Conservation (phyloP, 1,140 invertebrate species). For the Drosophila saltans region DNA sequence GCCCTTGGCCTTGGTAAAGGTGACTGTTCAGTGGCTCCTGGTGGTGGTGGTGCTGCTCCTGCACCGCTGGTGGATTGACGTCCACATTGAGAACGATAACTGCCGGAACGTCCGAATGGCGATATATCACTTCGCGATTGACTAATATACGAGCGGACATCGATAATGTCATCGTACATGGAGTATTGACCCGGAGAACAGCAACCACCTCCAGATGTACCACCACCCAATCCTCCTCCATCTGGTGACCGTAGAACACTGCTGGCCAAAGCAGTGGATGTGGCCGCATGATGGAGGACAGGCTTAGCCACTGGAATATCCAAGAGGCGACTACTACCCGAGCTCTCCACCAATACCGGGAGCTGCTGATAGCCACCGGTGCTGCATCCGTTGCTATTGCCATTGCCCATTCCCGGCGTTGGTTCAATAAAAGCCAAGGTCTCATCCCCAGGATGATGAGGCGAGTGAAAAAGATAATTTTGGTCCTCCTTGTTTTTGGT, state of each 20-base stretch:
- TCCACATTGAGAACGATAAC: constrained; percentile 87
- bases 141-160: constrained; percentile 88
- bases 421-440: constrained; percentile 66
- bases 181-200: constrained; percentile 79
- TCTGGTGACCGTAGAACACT: constrained; percentile 65
- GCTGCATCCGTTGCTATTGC: constrained; percentile 12
- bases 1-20: constrained; percentile 85
- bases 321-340: constrained; percentile 37
- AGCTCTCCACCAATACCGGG: constrained; percentile 86
- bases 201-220: constrained; percentile 45
- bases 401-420: constrained; percentile 60
- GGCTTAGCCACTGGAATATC: constrained; percentile 69
- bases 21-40: constrained; percentile 64
- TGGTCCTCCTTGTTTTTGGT: constrained; percentile 39
- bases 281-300: constrained; percentile 67
- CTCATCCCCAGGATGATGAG: constrained; percentile 47
- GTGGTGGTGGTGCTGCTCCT: neutral
- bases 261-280: constrained; percentile 62
- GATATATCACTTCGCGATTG: constrained; percentile 88
- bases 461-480: constrained; percentile 14
- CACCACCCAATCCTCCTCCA: constrained; percentile 23
- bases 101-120: constrained; percentile 86
- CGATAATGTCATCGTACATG: constrained; percentile 85
- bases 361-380: constrained; percentile 85
- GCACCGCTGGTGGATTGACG: constrained; percentile 74